Evolutionary conservation across 37 sponge, comb jelly and placozoan genomes (phyloP).

Genomic region (Amphimedon queenslandica): DNA sequence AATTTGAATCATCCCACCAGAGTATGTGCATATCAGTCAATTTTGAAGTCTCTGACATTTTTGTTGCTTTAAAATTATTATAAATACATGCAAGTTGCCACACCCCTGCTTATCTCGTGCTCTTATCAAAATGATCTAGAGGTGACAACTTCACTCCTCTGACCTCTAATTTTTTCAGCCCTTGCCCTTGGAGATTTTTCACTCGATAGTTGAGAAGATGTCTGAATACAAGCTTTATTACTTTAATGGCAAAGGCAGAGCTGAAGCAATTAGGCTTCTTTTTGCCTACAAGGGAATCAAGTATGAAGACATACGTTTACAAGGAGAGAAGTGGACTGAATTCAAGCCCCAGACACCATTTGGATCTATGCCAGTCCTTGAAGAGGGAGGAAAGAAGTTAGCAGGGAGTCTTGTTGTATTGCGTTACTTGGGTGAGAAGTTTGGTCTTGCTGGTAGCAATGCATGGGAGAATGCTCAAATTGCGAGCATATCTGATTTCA

Average conservation of each 20-base stretch:
- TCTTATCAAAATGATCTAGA: no score
- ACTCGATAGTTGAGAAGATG: no score
- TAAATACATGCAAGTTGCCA: no score
- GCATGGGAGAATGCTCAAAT: conserved; percentile 53
- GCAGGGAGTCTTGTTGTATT: conserved; percentile 29
- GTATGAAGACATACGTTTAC: conserved; percentile 35
- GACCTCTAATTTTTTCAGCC: no score
- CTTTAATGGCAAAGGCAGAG: conserved; percentile 39
- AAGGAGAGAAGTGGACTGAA: conserved; percentile 18
- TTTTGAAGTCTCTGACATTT: no score
- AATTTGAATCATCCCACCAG: no score
- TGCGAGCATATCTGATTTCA: conserved; percentile 35
- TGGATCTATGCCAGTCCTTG: conserved; percentile 43
- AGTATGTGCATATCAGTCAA: no score
- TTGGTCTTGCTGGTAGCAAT: conserved; percentile 56
- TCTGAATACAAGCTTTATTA: conserved; percentile 51
- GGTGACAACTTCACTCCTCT: no score
- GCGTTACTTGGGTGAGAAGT: conserved; percentile 43
- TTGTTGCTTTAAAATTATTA: no score
- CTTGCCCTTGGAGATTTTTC: no score
- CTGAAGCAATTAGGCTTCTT: conserved; percentile 33
- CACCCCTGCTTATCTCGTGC: no score
- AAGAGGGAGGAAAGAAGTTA: conserved; percentile 49
- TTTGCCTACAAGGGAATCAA: conserved; percentile 38
- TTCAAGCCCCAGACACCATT: conserved; percentile 31